phyloP scores from a whole-genome alignment of 64 coral and sea anemone genomes.

The Montipora cactus region DNA sequence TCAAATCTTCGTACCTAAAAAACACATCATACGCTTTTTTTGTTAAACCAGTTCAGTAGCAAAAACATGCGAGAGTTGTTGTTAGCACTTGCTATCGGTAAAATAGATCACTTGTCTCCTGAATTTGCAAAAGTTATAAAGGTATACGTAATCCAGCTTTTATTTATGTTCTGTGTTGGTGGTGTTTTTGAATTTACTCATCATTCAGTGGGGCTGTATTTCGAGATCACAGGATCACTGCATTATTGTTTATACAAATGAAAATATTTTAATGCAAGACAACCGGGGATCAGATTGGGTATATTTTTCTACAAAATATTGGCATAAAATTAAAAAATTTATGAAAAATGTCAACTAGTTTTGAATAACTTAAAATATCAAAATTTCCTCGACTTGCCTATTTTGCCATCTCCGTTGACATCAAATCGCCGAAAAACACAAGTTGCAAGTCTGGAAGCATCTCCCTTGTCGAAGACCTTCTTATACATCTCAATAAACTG shows the following conservation, averaged over 20 bases:
- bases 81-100: background rate
- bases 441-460: constrained; percentile 90
- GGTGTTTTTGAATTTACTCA: constrained; percentile 45
- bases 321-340: background rate
- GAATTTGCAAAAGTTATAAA: background rate
- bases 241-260: constrained; percentile 6
- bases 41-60: background rate
- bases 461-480: constrained; percentile 94
- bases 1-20: background rate
- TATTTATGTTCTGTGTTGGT: background rate
- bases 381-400: constrained; percentile 68
- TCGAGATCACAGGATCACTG: background rate
- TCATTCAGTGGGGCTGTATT: background rate
- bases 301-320: too few species aligned
- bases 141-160: background rate
- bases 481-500: constrained; percentile 99
- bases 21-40: background rate
- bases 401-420: constrained; percentile 97
- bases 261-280: background rate
- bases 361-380: constrained; percentile 19
- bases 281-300: too few species aligned
- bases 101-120: background rate
- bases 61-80: background rate
- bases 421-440: constrained; percentile 97
- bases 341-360: background rate